Conservation (phyloP, 2,113 vertebrate species). For the Sinocyclocheilus anshuiensis region DNA sequence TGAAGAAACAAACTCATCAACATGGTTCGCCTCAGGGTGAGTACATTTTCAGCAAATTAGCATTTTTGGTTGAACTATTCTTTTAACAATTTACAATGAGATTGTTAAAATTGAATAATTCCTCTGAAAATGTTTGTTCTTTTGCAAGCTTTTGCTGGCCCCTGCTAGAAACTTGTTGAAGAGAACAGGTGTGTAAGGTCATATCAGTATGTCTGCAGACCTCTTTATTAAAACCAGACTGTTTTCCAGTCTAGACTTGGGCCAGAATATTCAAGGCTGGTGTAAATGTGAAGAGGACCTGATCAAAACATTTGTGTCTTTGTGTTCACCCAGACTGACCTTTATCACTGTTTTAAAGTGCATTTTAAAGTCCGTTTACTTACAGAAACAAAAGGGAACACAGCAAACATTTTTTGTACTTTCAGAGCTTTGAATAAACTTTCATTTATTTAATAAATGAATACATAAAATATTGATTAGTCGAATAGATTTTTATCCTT, state of each 20-base stretch:
- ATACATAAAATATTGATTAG: too few relatives aligned
- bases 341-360: neutral
- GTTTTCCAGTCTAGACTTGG: neutral
- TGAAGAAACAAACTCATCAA: too few relatives aligned
- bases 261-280: neutral
- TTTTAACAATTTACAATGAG: too few relatives aligned
- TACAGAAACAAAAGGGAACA: neutral
- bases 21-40: too few relatives aligned
- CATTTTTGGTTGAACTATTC: too few relatives aligned
- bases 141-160: neutral
- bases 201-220: neutral
- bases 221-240: neutral
- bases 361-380: neutral
- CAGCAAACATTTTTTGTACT: neutral
- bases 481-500: too few relatives aligned
- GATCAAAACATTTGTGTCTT: conserved; percentile 2
- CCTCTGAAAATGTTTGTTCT: neutral
- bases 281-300: neutral
- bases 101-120: neutral
- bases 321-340: neutral
- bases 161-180: neutral
- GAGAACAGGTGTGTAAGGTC: neutral
- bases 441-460: neutral
- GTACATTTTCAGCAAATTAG: too few relatives aligned
- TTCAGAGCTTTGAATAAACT: neutral